A percentile compares a stretch with the other conserved stretches of the same genome.
phyloP scores from a whole-genome alignment of 2,113 vertebrate genomes.

The Alouatta palliata region DNA sequence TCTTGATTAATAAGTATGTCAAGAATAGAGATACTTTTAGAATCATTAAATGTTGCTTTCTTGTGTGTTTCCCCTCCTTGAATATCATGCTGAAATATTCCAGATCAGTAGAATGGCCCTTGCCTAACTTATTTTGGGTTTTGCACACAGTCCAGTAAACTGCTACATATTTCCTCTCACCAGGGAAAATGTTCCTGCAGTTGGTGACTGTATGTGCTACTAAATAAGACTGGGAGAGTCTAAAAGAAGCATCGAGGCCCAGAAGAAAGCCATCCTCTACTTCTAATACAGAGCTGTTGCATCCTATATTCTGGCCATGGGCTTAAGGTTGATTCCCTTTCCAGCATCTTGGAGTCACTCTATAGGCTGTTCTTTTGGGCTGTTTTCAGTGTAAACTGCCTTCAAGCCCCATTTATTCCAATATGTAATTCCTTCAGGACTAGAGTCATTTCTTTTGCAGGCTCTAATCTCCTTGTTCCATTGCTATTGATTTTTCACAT shows the following conservation, averaged over 20 bases:
- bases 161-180: neutral
- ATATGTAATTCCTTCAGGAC: neutral
- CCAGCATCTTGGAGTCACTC: neutral
- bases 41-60: neutral
- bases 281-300: rapidly evolving
- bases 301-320: rapidly evolving
- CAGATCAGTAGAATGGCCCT: neutral
- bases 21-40: neutral
- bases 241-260: neutral
- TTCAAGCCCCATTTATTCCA: rapidly evolving
- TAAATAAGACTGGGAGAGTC: neutral
- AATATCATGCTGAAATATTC: neutral
- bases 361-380: neutral
- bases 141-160: neutral
- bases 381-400: neutral
- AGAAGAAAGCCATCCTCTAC: no score
- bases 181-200: neutral
- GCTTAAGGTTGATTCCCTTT: neutral
- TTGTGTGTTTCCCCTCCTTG: neutral
- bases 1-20: neutral
- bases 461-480: conserved; percentile 69
- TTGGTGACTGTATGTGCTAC: rapidly evolving
- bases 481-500: conserved; percentile 67
- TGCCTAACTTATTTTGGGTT: neutral
- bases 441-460: conserved; percentile 56